Evolutionary conservation across 1,140 invertebrate species (phyloP), one percentile per base, ranked within the genome.

Genomic region (Macrocentrus cingulum): DNA sequence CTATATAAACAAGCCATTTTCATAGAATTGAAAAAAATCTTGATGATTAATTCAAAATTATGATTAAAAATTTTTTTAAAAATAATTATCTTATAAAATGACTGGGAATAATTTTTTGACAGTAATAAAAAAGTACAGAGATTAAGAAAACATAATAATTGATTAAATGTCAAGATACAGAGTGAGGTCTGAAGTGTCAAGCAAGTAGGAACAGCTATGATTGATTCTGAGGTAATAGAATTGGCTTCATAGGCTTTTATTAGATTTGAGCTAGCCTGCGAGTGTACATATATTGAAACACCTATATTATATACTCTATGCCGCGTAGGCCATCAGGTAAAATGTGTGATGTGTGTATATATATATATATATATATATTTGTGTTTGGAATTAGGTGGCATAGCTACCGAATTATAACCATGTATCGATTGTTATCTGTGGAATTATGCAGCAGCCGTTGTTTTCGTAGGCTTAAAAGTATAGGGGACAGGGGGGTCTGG

Each of bases 401-500:
- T 34, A 41, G 56, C 2, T 36, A 51, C 48, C 56, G 37, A 58
- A 58, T 51, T 58, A 51, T 50, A 51, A 58, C 22, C 48, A 19
- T 20, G 15, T 41, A 50, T 57, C 34, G 59, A 61, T 62, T 48
- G 7, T 62, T 56, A 62, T 62, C 61, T 50, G 51, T 54, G 56
- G 60, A 62, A 62, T 62, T 59, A 62, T 62, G 58, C 61, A 56
- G 52, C 56, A 62, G 61, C 56, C 56, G 56, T 51, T 56, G 48
- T 62, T 56, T 41, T 61, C 53, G 51, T 52, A 58, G 25, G 37
- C 36, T n/a, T 39, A 39, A 56, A 61, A 46, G n/a, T n/a, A n/a
- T n/a, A n/a, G n/a, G 50, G 19, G 37, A 32, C 15, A 36, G 54
- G 57, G 58, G 58, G 57, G 55, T 20, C 37, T 63, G 19, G 50